phyloP scores from a whole-genome alignment of 2,797 vertebrate genomes.

The Myotis vivesi region DNA sequence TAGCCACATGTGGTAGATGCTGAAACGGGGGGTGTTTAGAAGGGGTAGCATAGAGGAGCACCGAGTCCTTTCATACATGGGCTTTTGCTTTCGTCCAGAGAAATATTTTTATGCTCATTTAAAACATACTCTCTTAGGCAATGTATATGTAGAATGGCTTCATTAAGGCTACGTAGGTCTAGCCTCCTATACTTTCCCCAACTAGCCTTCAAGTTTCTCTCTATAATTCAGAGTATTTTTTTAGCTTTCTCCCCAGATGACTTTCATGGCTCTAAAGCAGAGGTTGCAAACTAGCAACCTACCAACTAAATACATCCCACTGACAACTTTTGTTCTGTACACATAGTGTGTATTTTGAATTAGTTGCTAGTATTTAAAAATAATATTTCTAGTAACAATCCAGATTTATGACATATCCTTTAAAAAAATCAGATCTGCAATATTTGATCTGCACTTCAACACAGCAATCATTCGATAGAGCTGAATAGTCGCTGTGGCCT shows the following conservation, averaged over 20 bases:
- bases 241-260: slow-evolving; percentile 18
- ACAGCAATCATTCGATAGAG: not conserved
- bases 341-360: not conserved
- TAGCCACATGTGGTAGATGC: too few relatives aligned
- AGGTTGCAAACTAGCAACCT: not conserved
- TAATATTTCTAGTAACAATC: slow-evolving; percentile 23
- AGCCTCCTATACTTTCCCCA: not conserved
- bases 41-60: not conserved
- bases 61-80: not conserved
- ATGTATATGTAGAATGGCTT: not conserved
- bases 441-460: not conserved
- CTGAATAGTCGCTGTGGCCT: not conserved
- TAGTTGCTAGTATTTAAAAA: slow-evolving; percentile 20
- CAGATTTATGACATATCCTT: not conserved
- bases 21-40: not conserved
- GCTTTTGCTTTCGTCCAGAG: not conserved
- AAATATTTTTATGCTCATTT: not conserved
- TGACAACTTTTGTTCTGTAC: not conserved
- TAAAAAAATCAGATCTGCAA: not conserved
- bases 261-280: slow-evolving; percentile 31
- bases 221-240: not conserved
- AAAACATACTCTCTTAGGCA: not conserved
- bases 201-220: not conserved
- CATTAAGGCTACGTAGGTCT: not conserved
- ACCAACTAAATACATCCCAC: not conserved